Evolutionary conservation across 2,113 vertebrate species (phyloP).

Genomic region (Hydrolagus affinis): DNA sequence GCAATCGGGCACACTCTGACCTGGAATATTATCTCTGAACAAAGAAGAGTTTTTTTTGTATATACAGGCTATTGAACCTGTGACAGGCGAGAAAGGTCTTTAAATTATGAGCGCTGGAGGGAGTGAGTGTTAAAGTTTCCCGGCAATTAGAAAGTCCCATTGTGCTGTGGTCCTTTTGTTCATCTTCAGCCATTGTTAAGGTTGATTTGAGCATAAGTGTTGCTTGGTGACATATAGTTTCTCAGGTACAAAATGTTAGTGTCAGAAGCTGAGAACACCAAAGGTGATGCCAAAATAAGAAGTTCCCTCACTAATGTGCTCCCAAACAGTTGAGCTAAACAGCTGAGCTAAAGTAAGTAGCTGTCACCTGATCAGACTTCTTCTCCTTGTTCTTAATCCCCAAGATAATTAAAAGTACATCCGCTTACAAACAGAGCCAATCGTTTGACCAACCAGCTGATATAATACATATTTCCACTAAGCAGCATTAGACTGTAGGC

Average conservation of each 20-base stretch:
- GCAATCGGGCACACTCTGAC: too few relatives aligned
- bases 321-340: conserved; percentile 1
- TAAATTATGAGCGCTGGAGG: too few relatives aligned
- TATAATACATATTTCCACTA: conserved; percentile 1
- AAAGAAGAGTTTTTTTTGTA: too few relatives aligned
- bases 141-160: too few relatives aligned
- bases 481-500: not conserved
- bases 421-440: conserved; percentile 15
- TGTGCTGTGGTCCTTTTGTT: too few relatives aligned
- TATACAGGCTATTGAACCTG: too few relatives aligned
- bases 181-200: too few relatives aligned
- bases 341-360: conserved; percentile 28
- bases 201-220: too few relatives aligned
- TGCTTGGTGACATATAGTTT: too few relatives aligned
- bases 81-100: too few relatives aligned
- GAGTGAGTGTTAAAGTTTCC: too few relatives aligned
- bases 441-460: not conserved
- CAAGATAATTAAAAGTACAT: conserved; percentile 28
- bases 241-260: not conserved
- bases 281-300: not conserved
- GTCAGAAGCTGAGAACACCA: not conserved
- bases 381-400: conserved; percentile 31
- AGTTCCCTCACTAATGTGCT: not conserved
- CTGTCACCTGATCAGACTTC: conserved; percentile 20
- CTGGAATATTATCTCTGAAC: too few relatives aligned